Evolutionary conservation across 1,140 invertebrate genomes (phyloP), one percentile per base, ranked within the genome.

Genomic region (Drosophila oshimai): DNA sequence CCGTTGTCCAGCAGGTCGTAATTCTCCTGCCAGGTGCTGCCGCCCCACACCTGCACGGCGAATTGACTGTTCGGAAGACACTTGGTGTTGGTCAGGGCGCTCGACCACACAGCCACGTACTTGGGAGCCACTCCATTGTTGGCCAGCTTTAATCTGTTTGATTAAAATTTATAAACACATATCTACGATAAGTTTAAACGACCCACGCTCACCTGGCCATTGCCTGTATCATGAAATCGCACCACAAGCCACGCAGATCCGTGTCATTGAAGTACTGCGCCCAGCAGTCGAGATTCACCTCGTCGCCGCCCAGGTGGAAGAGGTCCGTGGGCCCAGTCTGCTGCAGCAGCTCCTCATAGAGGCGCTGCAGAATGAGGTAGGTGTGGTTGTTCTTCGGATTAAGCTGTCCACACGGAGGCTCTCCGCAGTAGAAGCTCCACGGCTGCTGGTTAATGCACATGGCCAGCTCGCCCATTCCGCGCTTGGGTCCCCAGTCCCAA

Each of bases 271-370:
- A 94, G 68, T 94, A 93, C 72, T 95, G 94, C 5, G 92, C 92
- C 95, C 95, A 96, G 64, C 95, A 96, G n/a, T 95, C 94, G 1
- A 94, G 88, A 86, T 94, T 93, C 12, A 97, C 96, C 91, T 97
- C 96, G 89, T 97, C 96, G 2, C 96, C 96, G 18, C 96, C 96
- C 55, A 97, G 92, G 90, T 97, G 96, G 74, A 97, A 95, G 13
- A 95, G 90, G 65, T 95, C 95, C 6, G 93, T 92, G 41, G 93
- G 92, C 0, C 93, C 93, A 6, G 94, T 95, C 6, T 94, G 90
- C 36, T 94, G 91, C 13, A 96, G 89, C 6, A 96, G 91, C 68
- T 96, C 95, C 31, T 91, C 92, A 84, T 95, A 95, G 2, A 95
- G 91, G 17, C 92, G 92, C 74, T 93, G 92, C 6, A 96, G 91